These are phyloP conservation scores for Ranitomeya imitator DNA, from an alignment of 2,113 vertebrate genomes.

Conservation along the genomic window DNA sequence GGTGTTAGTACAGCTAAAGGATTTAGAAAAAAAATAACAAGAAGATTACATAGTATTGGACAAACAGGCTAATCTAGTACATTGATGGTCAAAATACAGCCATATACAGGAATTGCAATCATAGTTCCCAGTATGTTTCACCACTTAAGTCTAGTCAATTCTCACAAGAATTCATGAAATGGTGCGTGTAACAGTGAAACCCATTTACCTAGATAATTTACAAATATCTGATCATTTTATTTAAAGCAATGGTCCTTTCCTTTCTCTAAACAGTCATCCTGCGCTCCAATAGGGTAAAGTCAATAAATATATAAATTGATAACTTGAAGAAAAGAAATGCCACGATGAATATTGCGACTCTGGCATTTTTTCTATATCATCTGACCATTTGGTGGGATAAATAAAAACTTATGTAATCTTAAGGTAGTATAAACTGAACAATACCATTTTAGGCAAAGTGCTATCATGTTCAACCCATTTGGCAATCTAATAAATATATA, in stretches of 20 bases:
- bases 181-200: not conserved
- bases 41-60: too few species aligned
- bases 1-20: too few species aligned
- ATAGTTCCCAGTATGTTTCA: not conserved
- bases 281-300: not conserved
- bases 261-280: not conserved
- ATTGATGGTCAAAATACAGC: not conserved
- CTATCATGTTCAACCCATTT: too few species aligned
- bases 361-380: too few species aligned
- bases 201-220: not conserved
- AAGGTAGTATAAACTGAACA: too few species aligned
- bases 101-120: not conserved
- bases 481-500: too few species aligned
- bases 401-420: too few species aligned
- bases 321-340: not conserved
- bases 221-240: not conserved
- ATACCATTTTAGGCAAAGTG: too few species aligned
- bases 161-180: not conserved
- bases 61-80: too few species aligned
- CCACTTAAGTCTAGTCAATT: constrained; percentile 33
- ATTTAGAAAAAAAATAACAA: too few species aligned
- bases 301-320: too few species aligned
- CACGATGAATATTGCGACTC: not conserved
- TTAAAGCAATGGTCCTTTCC: not conserved
- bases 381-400: too few species aligned